phyloP scores from a whole-genome alignment of 1,140 invertebrate species.

The Scaptomyza graminum region DNA sequence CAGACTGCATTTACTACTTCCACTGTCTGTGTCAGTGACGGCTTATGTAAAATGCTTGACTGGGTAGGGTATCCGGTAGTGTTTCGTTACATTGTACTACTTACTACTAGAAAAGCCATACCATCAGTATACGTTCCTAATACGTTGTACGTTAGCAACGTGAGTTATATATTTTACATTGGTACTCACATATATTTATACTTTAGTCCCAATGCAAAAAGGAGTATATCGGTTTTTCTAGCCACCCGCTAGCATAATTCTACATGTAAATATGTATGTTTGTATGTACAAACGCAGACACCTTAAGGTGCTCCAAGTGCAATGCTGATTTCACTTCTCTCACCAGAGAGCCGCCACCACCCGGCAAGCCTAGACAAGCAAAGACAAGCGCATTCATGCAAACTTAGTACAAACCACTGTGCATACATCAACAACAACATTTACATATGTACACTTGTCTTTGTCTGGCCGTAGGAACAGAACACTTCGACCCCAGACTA shows the following conservation, averaged over 20 bases:
- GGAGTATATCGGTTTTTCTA: background rate
- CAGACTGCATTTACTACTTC: too few species aligned
- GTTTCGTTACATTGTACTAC: background rate
- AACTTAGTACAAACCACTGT: constrained; percentile 29
- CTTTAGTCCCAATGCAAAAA: background rate
- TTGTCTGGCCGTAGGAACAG: constrained; percentile 19
- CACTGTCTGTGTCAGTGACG: background rate
- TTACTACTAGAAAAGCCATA: background rate
- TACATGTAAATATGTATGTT: background rate
- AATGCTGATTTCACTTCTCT: constrained; percentile 7
- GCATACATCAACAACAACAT: constrained; percentile 10
- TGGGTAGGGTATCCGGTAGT: background rate
- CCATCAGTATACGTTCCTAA: constrained; percentile 9
- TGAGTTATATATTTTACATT: background rate
- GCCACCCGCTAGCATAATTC: background rate
- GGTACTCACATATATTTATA: background rate
- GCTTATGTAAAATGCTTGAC: background rate
- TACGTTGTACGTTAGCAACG: constrained; percentile 23
- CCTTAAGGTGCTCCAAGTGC: constrained; percentile 4
- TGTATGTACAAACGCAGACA: constrained; percentile 2
- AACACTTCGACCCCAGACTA: background rate
- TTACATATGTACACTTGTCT: constrained; percentile 11
- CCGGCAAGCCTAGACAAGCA: constrained; percentile 7
- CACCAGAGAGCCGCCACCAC: background rate
- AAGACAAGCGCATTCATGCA: background rate